Evolutionary conservation across 2,888 invertebrate genomes (phyloP), one percentile per base, ranked within the genome.

Genomic region (Brachylomia viminalis): DNA sequence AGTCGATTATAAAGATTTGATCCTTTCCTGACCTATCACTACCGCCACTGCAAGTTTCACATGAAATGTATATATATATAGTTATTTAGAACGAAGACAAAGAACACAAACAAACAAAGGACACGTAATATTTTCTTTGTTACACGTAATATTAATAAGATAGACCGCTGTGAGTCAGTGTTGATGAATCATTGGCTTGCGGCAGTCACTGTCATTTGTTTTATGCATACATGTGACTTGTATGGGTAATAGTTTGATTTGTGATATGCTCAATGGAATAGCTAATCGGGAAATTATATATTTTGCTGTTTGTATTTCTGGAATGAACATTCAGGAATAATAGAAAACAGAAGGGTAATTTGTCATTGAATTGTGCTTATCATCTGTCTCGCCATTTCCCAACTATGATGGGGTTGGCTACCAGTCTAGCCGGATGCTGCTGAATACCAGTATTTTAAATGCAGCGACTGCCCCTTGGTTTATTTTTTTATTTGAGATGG

Each of bases 101-200:
- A 72, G 72, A 64, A n/a, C 42, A 23, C 7, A 45, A 59, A 62
- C 47, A 59, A 70, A 79, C 81, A 70, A 80, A 82, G 68, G 77
- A 47, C 7, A 20, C n/a, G 2, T 73, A 13, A 47, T 52, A 76
- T 81, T 76, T 80, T 85, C 85, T 85, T 83, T 85, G 85, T 83
- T 67, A 62, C 49, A 62, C 58, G 72, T 59, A 58, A 75, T 84
- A 75, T 61, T 80, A 59, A 65, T 75, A 72, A 69, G 62, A 76
- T 69, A 69, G 62, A 76, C 52, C 30, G 69, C 47, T 17, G 20
- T 81, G 85, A 85, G 30, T 85, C 76, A 81, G 33, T 30, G 66
- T 5, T 62, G 61, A 30, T 82, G 84, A 79, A 54, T 82, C 81
- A 82, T 54, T 15, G 17, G 13, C 5, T 66, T 49, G 69, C 54